A percentile compares a stretch with the other conserved stretches of the same genome.
These are phyloP conservation scores for Valencia hispanica DNA, from an alignment of 2,797 vertebrate species.

Conservation along the genomic window DNA sequence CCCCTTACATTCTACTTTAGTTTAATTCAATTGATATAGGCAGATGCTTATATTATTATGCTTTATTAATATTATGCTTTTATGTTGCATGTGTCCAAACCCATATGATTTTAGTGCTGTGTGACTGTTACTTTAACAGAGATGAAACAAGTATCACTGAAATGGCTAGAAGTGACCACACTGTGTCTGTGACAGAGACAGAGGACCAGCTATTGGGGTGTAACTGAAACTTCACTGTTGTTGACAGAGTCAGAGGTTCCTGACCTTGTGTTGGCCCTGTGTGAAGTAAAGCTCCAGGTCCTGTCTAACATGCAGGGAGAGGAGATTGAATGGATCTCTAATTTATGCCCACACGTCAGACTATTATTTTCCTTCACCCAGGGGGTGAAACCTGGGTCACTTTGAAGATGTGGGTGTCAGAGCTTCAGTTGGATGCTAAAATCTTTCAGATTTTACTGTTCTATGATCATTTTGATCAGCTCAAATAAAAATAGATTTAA, in stretches of 20 bases:
- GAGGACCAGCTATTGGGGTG: conserved; percentile 21
- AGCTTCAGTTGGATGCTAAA: background rate
- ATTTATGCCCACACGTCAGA: conserved; percentile 59
- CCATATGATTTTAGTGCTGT: background rate
- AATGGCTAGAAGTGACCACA: conserved; percentile 15
- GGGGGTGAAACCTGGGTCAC: conserved; percentile 13
- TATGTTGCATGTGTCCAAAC: background rate
- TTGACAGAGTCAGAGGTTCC: conserved; percentile 70
- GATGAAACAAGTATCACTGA: conserved; percentile 17
- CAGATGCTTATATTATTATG: background rate
- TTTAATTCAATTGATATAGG: background rate
- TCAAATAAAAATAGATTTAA: background rate
- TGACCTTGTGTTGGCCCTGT: conserved; percentile 40
- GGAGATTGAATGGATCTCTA: conserved; percentile 42
- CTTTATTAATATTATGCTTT: background rate
- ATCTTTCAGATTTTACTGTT: background rate
- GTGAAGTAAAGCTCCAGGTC: conserved; percentile 42
- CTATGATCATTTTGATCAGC: conserved; percentile 2
- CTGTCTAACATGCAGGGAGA: conserved; percentile 40
- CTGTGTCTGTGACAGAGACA: conserved; percentile 30
- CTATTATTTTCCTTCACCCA: conserved; percentile 39
- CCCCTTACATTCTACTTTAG: background rate
- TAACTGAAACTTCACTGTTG: conserved; percentile 59
- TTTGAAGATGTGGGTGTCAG: conserved; percentile 47
- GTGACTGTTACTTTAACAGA: background rate